Evolutionary conservation across 2,797 vertebrate genomes (phyloP).

Genomic region (Manis javanica): DNA sequence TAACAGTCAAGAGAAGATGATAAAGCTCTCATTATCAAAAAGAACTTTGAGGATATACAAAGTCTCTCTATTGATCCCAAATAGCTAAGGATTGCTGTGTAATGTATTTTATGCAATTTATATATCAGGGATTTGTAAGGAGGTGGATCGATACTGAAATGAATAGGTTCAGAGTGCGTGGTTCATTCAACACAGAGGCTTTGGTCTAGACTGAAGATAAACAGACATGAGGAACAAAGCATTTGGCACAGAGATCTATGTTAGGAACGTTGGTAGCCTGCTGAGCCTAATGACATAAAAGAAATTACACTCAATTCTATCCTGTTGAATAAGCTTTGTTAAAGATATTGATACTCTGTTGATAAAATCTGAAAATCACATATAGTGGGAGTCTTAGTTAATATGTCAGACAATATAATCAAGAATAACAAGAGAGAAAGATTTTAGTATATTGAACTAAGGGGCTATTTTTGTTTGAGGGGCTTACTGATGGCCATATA

Average conservation of each 20-base stretch:
- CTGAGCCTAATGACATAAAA: neutral
- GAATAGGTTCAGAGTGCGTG: constrained; percentile 8
- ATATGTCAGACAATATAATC: neutral
- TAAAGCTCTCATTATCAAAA: constrained; percentile 37
- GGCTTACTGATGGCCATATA: neutral
- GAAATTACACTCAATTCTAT: neutral
- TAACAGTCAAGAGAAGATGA: constrained; percentile 3
- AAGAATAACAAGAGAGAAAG: neutral
- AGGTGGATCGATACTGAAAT: constrained; percentile 57
- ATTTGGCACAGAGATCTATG: neutral
- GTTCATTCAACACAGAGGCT: constrained; percentile 42
- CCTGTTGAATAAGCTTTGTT: neutral
- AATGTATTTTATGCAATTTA: constrained; percentile 55
- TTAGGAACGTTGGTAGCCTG: neutral
- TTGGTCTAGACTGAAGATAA: constrained; percentile 7
- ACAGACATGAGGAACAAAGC: neutral
- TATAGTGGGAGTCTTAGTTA: neutral
- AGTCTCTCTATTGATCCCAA: constrained; percentile 50
- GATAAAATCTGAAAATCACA: constrained; percentile 16
- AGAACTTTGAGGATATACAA: constrained; percentile 17
- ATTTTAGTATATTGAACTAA: neutral
- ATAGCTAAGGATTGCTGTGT: constrained; percentile 54
- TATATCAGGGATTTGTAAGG: constrained; percentile 53
- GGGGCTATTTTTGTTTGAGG: neutral
- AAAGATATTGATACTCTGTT: neutral